Evolutionary conservation across 2,797 vertebrate species (phyloP), one percentile per base, ranked within the genome.

Genomic region (Acanthurus tractus): DNA sequence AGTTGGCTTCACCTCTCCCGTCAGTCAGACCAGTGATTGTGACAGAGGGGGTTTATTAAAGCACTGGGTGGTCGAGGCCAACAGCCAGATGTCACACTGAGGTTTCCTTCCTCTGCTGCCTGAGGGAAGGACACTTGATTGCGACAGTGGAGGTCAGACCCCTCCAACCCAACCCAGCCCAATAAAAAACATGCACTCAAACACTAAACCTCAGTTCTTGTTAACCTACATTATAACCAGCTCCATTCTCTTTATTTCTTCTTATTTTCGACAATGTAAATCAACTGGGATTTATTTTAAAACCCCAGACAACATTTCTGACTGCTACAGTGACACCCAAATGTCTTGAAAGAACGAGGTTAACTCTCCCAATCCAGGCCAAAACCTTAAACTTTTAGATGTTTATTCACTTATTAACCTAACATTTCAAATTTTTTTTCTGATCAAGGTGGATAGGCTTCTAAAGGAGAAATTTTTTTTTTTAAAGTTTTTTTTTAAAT

Each of bases 31-130:
- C 86, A 85, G 76, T 87, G 92, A 95, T 96, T 96, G 95, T 95
- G 95, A 96, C 95, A 95, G 90, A 93, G 83, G 81, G 76, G 88
- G 87, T 84, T 94, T 94, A 94, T 92, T 93, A 93, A 93, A 94
- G 90, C 78, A 56, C 63, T 86, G 85, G 90, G 93, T 92, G 90
- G 92, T 94, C 87, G 88, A 82, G 76, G 86, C 86, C 71, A 88
- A 88, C 90, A 91, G 85, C 92, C 92, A 92, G 90, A 93, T 94
- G 91, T 92, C 92, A 92, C 87, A 83, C 86, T 76, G 77, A 85
- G 82, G 88, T 93, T 94, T 95, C 95, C 94, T 96, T 96, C 94
- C 94, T 94, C 89, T 93, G 87, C 89, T 90, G 92, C 86, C 90
- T 89, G 79, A 93, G 86, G 89, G 86, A 85, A 89, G 82, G 89